These are phyloP conservation scores for Serilophus lunatus DNA, from an alignment of 2,113 vertebrate genomes.

Conservation along the genomic window DNA sequence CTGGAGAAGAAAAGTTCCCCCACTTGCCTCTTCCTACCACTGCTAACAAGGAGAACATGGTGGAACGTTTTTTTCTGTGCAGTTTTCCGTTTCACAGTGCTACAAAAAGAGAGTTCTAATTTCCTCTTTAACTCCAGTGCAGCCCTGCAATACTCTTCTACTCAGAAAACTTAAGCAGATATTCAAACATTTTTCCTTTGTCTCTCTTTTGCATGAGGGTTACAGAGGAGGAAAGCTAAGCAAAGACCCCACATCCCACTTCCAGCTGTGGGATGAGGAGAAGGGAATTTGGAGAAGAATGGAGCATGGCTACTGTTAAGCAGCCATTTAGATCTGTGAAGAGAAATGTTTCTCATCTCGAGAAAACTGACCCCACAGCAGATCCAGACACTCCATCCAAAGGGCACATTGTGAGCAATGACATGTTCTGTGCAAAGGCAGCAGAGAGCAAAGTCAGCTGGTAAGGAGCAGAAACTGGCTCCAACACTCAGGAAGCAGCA, in stretches of 20 bases:
- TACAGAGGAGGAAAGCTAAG: background rate
- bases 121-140: background rate
- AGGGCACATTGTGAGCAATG: background rate
- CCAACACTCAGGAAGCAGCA: constrained; percentile 24
- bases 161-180: background rate
- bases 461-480: constrained; percentile 16
- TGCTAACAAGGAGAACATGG: background rate
- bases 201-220: background rate
- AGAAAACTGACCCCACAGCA: background rate
- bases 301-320: background rate
- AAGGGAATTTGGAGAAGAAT: background rate
- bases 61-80: background rate
- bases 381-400: background rate
- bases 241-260: background rate
- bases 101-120: background rate
- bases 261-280: background rate
- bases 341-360: background rate
- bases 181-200: background rate
- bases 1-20: background rate
- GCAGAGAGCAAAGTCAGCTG: background rate
- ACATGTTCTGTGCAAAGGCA: background rate
- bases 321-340: background rate
- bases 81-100: background rate
- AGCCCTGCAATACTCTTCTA: background rate
- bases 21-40: background rate